phyloP scores from a whole-genome alignment of 2,113 vertebrate species.

The Antennarius striatus region DNA sequence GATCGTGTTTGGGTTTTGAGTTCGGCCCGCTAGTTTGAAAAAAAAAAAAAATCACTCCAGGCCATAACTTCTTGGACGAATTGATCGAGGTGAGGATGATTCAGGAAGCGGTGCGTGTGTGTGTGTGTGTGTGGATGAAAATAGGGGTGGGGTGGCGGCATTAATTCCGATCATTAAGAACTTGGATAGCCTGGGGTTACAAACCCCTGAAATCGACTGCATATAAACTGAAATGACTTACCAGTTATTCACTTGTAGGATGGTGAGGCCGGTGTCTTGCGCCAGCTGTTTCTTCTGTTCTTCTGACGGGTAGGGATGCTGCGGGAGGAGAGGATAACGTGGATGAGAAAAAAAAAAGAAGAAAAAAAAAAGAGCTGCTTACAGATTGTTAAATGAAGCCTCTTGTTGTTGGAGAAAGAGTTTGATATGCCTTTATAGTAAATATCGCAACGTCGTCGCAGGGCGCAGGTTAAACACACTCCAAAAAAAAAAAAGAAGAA shows the following conservation, averaged over 20 bases:
- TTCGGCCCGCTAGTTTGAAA: slow-evolving; percentile 49
- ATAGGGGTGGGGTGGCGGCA: slow-evolving; percentile 50
- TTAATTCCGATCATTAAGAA: slow-evolving; percentile 80
- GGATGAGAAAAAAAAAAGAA: slow-evolving; percentile 21
- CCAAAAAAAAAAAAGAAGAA: slow-evolving; percentile 1
- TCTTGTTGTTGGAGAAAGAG: slow-evolving; percentile 6
- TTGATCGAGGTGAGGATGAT: slow-evolving; percentile 71
- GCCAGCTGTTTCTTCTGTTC: slow-evolving; percentile 99
- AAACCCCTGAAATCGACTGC: slow-evolving; percentile 61
- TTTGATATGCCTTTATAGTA: slow-evolving; percentile 33
- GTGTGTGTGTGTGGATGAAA: slow-evolving; percentile 15
- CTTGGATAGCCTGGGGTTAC: slow-evolving; percentile 71
- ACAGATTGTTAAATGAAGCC: slow-evolving; percentile 54
- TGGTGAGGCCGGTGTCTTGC: slow-evolving; percentile 99
- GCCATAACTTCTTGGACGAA: slow-evolving; percentile 72
- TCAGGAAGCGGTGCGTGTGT: slow-evolving; percentile 57
- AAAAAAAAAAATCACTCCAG: slow-evolving; percentile 72
- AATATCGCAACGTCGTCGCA: slow-evolving; percentile 12
- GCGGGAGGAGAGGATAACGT: slow-evolving; percentile 47
- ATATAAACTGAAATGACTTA: slow-evolving; percentile 84
- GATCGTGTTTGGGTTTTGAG: slow-evolving; percentile 62
- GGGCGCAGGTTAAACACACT: slow-evolving; percentile 39
- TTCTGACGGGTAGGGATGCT: slow-evolving; percentile 99
- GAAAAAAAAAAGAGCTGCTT: slow-evolving; percentile 14
- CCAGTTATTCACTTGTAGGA: slow-evolving; percentile 99